Base-by-base conservation (phyloP, 2,888 invertebrate genomes). In the Sylvicola cinctus region DNA sequence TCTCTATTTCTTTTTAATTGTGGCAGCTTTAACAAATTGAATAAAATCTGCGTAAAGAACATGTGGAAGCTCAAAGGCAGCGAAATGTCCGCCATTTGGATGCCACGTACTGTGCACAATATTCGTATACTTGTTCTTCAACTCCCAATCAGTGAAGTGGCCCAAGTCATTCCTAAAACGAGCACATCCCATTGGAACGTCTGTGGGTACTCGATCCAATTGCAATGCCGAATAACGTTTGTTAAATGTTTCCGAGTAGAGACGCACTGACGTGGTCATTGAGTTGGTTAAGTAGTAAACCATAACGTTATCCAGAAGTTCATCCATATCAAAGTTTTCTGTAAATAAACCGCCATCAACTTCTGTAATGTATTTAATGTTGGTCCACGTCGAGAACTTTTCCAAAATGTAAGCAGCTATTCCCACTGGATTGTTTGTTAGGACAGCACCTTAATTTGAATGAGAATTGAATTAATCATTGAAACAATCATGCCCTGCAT, bases 391-490 rank as follows among this genome's bases (percentile, higher is more conserved):
- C 47, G 65, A 69, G 58, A 85, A 88, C 52, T 90, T 91, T 47
- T 93, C 90, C 10, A 93, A 54, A 34, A 91, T 78, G 47, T 90
- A 93, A 0, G 81, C 81, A 1, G 87, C 87, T 37, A 93, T 55
- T 1, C 87, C 90, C 1, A 76, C 67, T 0, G 93, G 91, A 0
- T 81, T 77, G 46, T 84, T 78, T 3, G 68, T 61, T 30, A 88
- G 51, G 0, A 64, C 77, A 4, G 67, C 60, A 15, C 83, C 80
- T 76, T 44, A 0, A 57, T 55, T 38, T 8, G 10, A 25, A 25
- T 8, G 6, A 10, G 6, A 8, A 25, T 25, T 32, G 11, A 25
- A 31, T 16, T 16, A 8, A 16, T 5, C 6, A 8, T 11, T 31
- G 23, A 17, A 10, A 16, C n/a, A n/a, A n/a, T n/a, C n/a, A n/a